A percentile compares a stretch with the other conserved stretches of the same genome.
Conservation (phyloP, 1,140 invertebrate genomes). For the Hycleus phaleratus region DNA sequence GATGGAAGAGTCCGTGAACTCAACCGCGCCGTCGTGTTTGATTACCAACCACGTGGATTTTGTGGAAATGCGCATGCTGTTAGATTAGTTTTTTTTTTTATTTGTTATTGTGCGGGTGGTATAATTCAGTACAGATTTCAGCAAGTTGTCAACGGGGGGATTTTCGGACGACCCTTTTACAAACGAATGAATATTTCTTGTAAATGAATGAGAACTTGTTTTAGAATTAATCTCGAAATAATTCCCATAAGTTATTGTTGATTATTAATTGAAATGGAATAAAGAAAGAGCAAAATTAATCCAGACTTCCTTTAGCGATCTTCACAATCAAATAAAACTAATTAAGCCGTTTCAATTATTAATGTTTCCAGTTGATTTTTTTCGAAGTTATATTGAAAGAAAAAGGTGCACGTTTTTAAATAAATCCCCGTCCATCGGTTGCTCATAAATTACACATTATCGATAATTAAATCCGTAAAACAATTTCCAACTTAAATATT, state of each 20-base stretch:
- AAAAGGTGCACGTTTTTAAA: conserved; percentile 2
- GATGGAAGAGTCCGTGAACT: too few relatives aligned
- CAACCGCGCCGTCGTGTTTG: conserved; percentile 2
- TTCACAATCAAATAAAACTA: background rate
- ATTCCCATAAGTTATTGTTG: too few relatives aligned
- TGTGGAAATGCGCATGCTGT: background rate
- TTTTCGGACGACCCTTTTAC: too few relatives aligned
- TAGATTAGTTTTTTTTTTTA: too few relatives aligned
- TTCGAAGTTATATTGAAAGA: background rate
- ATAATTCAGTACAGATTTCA: too few relatives aligned
- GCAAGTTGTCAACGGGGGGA: too few relatives aligned
- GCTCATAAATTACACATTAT: conserved; percentile 13
- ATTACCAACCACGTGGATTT: conserved; percentile 9
- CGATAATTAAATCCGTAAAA: conserved; percentile 7
- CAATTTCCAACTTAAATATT: too few relatives aligned
- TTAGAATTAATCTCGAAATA: too few relatives aligned
- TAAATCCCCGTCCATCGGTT: background rate
- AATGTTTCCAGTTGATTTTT: conserved; percentile 4
- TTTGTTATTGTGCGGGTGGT: too few relatives aligned
- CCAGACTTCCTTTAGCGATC: background rate
- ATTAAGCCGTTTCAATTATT: conserved; percentile 12
- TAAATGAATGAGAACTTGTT: too few relatives aligned
- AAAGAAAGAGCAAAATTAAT: background rate
- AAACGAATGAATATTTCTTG: too few relatives aligned
- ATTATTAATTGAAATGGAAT: too few relatives aligned